Evolutionary conservation across 1,140 invertebrate species (phyloP).

Genomic region (Ericerus pela): DNA sequence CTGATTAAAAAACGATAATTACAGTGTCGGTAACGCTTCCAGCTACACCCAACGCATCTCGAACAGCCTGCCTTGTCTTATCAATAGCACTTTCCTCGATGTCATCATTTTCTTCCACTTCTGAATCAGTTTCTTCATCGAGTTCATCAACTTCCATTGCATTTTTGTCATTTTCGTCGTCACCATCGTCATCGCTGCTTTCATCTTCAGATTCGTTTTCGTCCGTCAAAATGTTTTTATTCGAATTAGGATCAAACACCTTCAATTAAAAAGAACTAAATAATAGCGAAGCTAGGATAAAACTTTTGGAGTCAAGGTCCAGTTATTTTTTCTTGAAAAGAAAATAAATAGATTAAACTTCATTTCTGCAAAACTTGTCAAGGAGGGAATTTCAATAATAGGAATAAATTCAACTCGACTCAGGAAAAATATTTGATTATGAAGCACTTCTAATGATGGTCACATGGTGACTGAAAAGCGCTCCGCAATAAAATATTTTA

Average conservation of each 20-base stretch:
- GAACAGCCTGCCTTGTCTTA: constrained; percentile 40
- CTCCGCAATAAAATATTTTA: too few relatives aligned
- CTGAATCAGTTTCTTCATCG: constrained; percentile 32
- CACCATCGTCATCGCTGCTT: constrained; percentile 27
- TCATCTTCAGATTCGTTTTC: constrained; percentile 30
- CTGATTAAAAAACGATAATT: not conserved
- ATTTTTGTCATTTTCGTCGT: constrained; percentile 29
- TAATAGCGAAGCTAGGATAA: not conserved
- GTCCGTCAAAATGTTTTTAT: constrained; percentile 28
- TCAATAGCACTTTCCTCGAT: constrained; percentile 34
- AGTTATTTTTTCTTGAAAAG: constrained; percentile 13
- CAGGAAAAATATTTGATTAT: too few relatives aligned
- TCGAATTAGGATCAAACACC: constrained; percentile 39
- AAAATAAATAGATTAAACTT: constrained; percentile 13
- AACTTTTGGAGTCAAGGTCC: not conserved
- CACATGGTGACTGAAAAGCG: too few relatives aligned
- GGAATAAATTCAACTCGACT: not conserved
- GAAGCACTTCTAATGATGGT: too few relatives aligned
- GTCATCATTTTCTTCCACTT: constrained; percentile 36
- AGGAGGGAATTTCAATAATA: not conserved
- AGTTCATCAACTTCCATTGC: constrained; percentile 21
- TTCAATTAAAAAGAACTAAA: constrained; percentile 19
- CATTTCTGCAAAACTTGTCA: not conserved
- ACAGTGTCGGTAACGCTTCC: constrained; percentile 38
- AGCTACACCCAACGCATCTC: constrained; percentile 42